Base-by-base conservation (phyloP, 2,888 invertebrate species). In the Panorpa germanica region DNA sequence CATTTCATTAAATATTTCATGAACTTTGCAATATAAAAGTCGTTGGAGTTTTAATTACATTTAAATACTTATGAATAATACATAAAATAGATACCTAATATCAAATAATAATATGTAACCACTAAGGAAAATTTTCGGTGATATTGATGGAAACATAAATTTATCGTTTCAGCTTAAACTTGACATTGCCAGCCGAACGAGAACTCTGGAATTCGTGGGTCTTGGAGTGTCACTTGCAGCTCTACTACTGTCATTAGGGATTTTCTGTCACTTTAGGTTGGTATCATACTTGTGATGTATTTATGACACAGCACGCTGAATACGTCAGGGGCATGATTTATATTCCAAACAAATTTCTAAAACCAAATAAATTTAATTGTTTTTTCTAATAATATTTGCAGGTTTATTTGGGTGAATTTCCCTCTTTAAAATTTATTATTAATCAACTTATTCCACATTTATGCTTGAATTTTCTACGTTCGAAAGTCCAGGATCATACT, bases 181-280 rank as follows among this genome's bases (percentile, higher is more conserved):
- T 28, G 57, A 65, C 41, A 73, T 82, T 22, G 78, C 74, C 0
- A 63, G 66, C 39, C 63, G 63, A 4, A 81, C 81, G 0, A 58
- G 80, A 30, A 65, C 66, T 9, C 52, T 91, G 49, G 91, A 93
- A 55, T 70, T 76, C 37, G 65, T 76, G 13, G 85, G 85, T 1
- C 63, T 81, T 24, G 68, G 67, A 31, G 48, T 75, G 7, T 91
- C 91, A 0, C 57, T 86, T 4, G 48, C 80, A 9, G 71, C 81
- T 0, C 56, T 90, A 16, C 47, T 76, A 9, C 48, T 77, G 12
- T 82, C 88, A 0, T 57, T 91, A 26, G 56, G 68, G 29, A 83
- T 91, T 40, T 90, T 88, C 52, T 70, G 68, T 40, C 66, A 70
- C 41, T 88, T 78, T 56, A 70, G 82, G 83, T 83, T 54, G 60